Evolutionary conservation across 2,888 invertebrate genomes (phyloP).

Genomic region (Pyrochroa serraticornis): DNA sequence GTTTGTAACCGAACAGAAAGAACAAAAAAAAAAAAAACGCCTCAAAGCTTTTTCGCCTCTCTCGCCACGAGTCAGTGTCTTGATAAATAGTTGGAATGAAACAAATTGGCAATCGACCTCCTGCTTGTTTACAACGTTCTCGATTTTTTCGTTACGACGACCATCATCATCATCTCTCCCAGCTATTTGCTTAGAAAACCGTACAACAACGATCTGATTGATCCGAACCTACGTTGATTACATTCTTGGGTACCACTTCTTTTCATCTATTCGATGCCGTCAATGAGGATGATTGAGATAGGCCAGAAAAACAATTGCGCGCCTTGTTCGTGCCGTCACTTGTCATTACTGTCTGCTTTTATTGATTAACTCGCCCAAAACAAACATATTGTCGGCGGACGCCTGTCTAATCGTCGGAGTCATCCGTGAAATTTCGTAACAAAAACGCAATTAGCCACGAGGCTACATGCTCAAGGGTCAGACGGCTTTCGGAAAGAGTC

Average conservation of each 20-base stretch:
- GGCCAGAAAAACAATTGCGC: constrained; percentile 6
- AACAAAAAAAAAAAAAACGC: no score
- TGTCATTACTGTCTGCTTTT: neutral
- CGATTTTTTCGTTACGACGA: no score
- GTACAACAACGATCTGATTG: neutral
- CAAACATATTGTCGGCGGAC: neutral
- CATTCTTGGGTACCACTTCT: constrained; percentile 1
- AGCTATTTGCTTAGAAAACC: no score
- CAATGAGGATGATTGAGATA: constrained; percentile 5
- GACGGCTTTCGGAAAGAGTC: neutral
- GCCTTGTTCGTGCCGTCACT: neutral
- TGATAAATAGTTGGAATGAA: no score
- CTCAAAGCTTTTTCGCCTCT: no score
- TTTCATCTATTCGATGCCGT: constrained; percentile 1
- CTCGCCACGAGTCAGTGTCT: no score
- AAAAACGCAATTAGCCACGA: neutral
- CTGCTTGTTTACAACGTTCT: no score
- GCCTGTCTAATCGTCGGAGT: neutral
- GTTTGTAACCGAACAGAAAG: no score
- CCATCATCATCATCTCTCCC: no score
- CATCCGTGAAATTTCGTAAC: neutral
- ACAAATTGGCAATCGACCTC: no score
- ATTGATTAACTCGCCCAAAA: constrained; percentile 4
- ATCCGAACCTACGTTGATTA: constrained; percentile 2
- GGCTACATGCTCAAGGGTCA: neutral